Base-by-base conservation (phyloP, 2,888 invertebrate genomes). In the Leuctra nigra region DNA sequence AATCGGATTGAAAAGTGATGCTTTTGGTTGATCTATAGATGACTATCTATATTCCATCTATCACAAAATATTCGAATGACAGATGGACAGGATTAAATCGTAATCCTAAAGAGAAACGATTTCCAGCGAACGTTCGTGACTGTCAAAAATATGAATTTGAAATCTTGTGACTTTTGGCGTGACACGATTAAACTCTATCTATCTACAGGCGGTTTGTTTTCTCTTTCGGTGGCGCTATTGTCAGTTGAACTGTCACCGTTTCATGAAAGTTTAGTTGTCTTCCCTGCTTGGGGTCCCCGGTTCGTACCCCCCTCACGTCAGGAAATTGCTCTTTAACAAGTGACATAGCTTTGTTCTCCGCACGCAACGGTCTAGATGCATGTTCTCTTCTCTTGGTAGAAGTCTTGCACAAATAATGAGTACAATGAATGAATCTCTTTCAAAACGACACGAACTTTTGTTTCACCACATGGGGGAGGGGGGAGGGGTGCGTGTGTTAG, bases 221-320 rank as follows among this genome's bases (percentile, higher is more conserved):
- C 22, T 33, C 50, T 7, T 20, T 33, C 20, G 35, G 50, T 33
- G 50, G 50, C 35, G 22, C 35, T 35, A 50, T 50, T 50, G 50
- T 50, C 50, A 35, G 33, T 35, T 50, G 33, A 50, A 50, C 50
- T 33, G 50, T 50, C 50, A 50, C 50, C 50, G 50, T 47, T 47
- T 47, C 14, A 25, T 50, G 33, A 25, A 50, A 33, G 50, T 50
- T 20, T 16, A 41, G 35, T 50, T 50, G 50, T 50, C 35, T 50
- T 50, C 41, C 20, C 50, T 14, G 36, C 50, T 50, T 33, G 50
- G n/a, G 33, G 50, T 29, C 29, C 35, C 44, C 39, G 18, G 18
- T 16, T 36, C 13, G 4, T 13, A 7, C 14, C 18, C 33, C 33
- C 23, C 6, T 13, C 29, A 3, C 48, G 14, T 14, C 14, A 14